Evolutionary conservation across 2,113 vertebrate species (phyloP).

Genomic region (Carlito syrichta): DNA sequence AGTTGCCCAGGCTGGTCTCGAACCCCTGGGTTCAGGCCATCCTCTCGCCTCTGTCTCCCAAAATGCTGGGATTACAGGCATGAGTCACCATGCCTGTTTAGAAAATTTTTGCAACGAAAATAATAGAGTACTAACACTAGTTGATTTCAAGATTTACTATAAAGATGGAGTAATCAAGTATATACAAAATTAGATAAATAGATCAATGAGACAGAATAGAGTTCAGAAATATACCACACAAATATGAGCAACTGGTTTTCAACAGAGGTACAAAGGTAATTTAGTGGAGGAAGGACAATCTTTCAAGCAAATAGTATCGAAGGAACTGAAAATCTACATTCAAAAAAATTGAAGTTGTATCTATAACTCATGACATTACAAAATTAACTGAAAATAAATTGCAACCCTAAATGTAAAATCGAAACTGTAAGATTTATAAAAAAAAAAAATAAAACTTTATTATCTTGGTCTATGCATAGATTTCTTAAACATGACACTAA

Average conservation of each 20-base stretch:
- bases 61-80: too few species aligned
- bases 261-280: neutral
- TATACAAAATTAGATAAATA: neutral
- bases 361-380: neutral
- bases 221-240: too few species aligned
- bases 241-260: neutral
- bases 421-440: neutral
- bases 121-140: neutral
- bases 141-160: neutral
- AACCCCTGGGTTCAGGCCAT: too few species aligned
- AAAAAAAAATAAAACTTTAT: neutral
- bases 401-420: accelerated
- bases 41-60: too few species aligned
- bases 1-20: too few species aligned
- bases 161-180: neutral
- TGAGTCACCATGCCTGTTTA: too few species aligned
- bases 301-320: neutral
- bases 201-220: too few species aligned
- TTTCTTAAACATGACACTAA: neutral
- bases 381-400: neutral
- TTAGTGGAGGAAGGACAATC: neutral
- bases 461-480: too few species aligned
- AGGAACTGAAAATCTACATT: neutral
- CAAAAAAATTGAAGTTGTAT: neutral
- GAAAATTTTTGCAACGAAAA: neutral